Evolutionary conservation across 2,888 invertebrate species (phyloP), one percentile per base, ranked within the genome.

Genomic region (Tridacna crocea): DNA sequence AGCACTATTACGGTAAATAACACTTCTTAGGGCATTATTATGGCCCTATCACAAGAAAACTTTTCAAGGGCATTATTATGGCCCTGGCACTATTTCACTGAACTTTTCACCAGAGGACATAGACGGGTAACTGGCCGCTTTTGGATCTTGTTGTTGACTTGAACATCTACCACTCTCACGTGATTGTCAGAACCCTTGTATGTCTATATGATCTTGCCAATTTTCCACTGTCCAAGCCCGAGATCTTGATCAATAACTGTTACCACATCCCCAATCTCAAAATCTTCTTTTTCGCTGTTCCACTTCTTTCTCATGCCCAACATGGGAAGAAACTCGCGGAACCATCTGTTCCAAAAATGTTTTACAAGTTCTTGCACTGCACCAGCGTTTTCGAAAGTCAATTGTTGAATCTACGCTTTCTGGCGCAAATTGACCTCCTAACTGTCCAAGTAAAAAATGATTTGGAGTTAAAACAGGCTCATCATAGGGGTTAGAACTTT

Each of bases 391-490:
- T 60, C 51, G 19, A 36, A 58, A 51, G 63, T 60, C 48, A 26
- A 51, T 46, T 84, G 79, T 36, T 84, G 82, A 4, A 84, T 84
- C 60, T 86, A 84, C n/a, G n/a, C n/a, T n/a, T n/a, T n/a, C n/a
- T n/a, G n/a, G n/a, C n/a, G n/a, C n/a, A n/a, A n/a, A n/a, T 36
- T 85, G 75, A 13, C 88, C 85, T 8, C 87, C 82, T 13, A 78
- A 19, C 78, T 89, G 88, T 47, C 84, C 81, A 78, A 70, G 76
- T 17, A 88, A 17, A 66, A 89, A 87, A 80, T 89, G 84, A 55
- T 89, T 87, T 13, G 87, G 87, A 13, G 89, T 82, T 22, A 84
- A 48, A 0, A 61, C 72, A 8, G 86, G 77, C n/a, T n/a, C n/a
- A n/a, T n/a, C n/a, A n/a, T n/a, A n/a, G n/a, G n/a, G n/a, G n/a